These are phyloP conservation scores for Tachysurus vachellii DNA, from an alignment of 2,113 vertebrate species.

Conservation along the genomic window DNA sequence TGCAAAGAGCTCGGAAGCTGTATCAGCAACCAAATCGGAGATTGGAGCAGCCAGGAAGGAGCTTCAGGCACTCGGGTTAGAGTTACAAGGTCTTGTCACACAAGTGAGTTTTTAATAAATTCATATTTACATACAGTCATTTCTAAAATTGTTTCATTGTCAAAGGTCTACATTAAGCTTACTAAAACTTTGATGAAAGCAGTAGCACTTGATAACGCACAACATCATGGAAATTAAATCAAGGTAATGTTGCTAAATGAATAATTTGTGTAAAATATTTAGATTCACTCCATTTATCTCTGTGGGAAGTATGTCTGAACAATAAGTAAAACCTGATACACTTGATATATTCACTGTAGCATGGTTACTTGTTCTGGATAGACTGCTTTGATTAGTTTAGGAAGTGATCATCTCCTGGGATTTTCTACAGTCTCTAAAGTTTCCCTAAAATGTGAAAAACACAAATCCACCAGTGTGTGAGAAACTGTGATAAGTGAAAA, in stretches of 20 bases:
- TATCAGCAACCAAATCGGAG: conserved; percentile 58
- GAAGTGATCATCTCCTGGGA: background rate
- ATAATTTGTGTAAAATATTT: background rate
- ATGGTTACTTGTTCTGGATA: background rate
- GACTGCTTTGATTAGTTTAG: background rate
- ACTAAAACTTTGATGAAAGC: background rate
- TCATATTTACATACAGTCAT: background rate
- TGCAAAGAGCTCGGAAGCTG: conserved; percentile 61
- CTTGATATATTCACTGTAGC: background rate
- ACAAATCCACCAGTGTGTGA: background rate
- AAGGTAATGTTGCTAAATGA: background rate
- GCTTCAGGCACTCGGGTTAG: conserved; percentile 57
- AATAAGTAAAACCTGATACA: background rate
- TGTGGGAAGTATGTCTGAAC: background rate
- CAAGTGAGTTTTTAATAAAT: conserved; percentile 49
- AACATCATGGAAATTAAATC: background rate
- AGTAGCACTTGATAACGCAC: background rate
- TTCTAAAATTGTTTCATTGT: background rate
- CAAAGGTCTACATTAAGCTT: background rate
- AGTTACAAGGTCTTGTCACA: conserved; percentile 61
- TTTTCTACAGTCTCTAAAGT: conserved; percentile 1
- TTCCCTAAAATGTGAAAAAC: background rate
- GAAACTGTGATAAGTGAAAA: background rate
- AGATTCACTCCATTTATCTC: background rate
- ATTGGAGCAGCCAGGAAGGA: conserved; percentile 59